A percentile compares a stretch with the other conserved stretches of the same genome.
Conservation (phyloP, 2,888 invertebrate genomes). For the Venusia cambrica region DNA sequence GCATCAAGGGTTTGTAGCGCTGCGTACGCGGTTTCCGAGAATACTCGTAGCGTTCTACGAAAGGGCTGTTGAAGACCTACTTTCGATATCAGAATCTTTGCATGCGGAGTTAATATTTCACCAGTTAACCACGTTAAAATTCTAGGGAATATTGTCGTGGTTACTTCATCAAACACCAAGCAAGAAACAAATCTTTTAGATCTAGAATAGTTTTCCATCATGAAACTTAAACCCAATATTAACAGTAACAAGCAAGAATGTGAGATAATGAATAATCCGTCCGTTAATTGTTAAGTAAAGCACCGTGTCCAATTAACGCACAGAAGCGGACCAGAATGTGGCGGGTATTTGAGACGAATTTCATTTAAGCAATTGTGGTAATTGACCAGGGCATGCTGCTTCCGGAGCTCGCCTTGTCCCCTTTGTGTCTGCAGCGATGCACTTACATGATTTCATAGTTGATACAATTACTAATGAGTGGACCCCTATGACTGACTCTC, state of each 20-base stretch:
- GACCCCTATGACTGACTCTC: background rate
- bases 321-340: conserved; percentile 46
- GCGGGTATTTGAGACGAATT: conserved; percentile 67
- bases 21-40: conserved; percentile 22
- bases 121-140: conserved; percentile 6
- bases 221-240: no score
- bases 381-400: conserved; percentile 67
- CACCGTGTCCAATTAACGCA: conserved; percentile 76
- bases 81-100: conserved; percentile 1
- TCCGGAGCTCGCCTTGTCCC: conserved; percentile 65
- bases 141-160: no score
- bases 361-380: conserved; percentile 78
- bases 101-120: conserved; percentile 11
- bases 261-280: conserved; percentile 44
- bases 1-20: conserved; percentile 40
- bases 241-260: conserved; percentile 31
- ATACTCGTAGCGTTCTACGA: conserved; percentile 15
- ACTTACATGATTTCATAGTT: conserved; percentile 28
- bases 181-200: no score
- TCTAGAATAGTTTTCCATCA: no score
- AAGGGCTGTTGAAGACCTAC: conserved; percentile 11
- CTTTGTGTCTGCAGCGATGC: conserved; percentile 43
- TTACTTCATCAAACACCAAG: no score
- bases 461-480: conserved; percentile 15
- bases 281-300: conserved; percentile 69